These are phyloP conservation scores for Saturnia pavonia DNA, from an alignment of 2,888 invertebrate genomes.

Conservation along the genomic window DNA sequence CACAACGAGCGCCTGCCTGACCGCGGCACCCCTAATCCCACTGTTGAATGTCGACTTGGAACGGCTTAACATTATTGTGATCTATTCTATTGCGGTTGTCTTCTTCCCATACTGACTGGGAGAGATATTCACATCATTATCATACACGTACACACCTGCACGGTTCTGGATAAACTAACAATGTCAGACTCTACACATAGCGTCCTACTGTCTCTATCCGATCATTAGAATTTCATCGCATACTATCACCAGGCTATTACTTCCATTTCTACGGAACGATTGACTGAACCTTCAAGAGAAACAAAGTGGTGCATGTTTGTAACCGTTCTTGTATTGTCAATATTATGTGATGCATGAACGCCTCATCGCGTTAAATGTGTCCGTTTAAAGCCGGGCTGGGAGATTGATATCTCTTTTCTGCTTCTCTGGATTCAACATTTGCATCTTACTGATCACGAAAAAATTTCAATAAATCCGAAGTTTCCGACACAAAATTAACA, in stretches of 20 bases:
- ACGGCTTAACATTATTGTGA: slow-evolving; percentile 70
- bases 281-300: slow-evolving; percentile 50
- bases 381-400: slow-evolving; percentile 32
- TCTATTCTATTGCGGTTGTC: slow-evolving; percentile 65
- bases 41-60: slow-evolving; percentile 65
- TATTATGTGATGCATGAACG: slow-evolving; percentile 59
- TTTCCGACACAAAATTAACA: slow-evolving; percentile 11
- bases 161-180: slow-evolving; percentile 59
- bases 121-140: slow-evolving; percentile 66
- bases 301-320: slow-evolving; percentile 65
- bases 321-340: slow-evolving; percentile 46
- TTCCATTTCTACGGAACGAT: slow-evolving; percentile 50
- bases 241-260: slow-evolving; percentile 55
- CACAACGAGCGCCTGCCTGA: slow-evolving; percentile 57
- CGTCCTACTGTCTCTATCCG: slow-evolving; percentile 46
- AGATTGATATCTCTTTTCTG: background rate
- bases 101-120: slow-evolving; percentile 70
- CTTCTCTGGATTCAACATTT: background rate
- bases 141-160: slow-evolving; percentile 61
- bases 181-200: slow-evolving; percentile 54
- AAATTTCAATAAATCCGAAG: background rate
- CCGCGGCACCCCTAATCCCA: slow-evolving; percentile 59
- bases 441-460: background rate
- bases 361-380: slow-evolving; percentile 47
- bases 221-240: slow-evolving; percentile 64